Evolutionary conservation across 1,140 invertebrate species (phyloP), one percentile per base, ranked within the genome.

Genomic region (Pachyrhynchus sulphureomaculatus): DNA sequence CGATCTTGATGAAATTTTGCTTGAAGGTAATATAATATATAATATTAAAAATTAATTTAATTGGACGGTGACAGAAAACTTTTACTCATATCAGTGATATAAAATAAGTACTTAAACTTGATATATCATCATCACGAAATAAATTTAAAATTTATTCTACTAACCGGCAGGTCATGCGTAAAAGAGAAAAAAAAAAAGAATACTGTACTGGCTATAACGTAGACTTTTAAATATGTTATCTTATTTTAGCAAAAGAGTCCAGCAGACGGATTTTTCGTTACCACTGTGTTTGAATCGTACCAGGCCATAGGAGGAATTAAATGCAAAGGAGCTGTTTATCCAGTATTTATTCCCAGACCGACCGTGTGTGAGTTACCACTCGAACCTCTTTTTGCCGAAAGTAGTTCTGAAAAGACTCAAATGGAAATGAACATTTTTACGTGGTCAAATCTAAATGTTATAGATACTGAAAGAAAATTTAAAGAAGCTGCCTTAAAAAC

Each of bases 261-360:
- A 69, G 84, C 83, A 64, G 93, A 95, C 80, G 82, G 90, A 75
- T 89, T 88, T 72, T 95, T 93, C 75, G 77, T 95, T 29, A 84
- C 93, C 34, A 84, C 89, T 0, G 72, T 93, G 0, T 87, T 82
- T 57, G 94, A 97, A 77, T 80, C 79, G 4, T 82, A 85, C 36
- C 86, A 91, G 74, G 88, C 84, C 47, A 81, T 94, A 2, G 82
- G 89, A 15, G 91, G 88, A 32, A 87, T 98, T 41, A 79, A 91
- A 8, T 98, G 95, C 69, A 92, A 93, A 76, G 95, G 93, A 15
- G 82, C 86, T 17, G 82, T 85, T 29, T 97, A 93, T 79, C 96
- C 96, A 4, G 82, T 86, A 9, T 93, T 93, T 0, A 84, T 88
- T 41, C 95, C 95, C 1, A 83, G 88, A 53, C 95, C 95, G 2